Evolutionary conservation across 2,113 vertebrate species (phyloP), one percentile per base, ranked within the genome.

Genomic region (pig (Sus scrofa)): DNA sequence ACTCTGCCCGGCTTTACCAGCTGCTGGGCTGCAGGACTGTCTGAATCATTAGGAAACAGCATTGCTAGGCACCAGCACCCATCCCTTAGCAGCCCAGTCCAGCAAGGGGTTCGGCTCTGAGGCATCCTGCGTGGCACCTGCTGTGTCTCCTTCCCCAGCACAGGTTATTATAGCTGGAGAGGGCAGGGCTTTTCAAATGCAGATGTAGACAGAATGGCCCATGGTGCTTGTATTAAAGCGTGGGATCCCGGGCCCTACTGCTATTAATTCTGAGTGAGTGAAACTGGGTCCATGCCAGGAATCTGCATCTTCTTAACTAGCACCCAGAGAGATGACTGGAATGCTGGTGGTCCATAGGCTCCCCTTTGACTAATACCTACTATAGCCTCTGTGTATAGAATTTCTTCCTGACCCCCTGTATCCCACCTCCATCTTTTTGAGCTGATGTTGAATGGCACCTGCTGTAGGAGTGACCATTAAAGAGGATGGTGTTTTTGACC

Each of bases 71-170:
- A 7, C 50, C 1, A 1, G 30, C 67, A 34, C 50, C 50, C 8
- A 20, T 2, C 39, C 32, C 20, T 39, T 18, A 20, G 44, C 32
- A 68, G 22, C 3, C 62, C 50, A 74, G 34, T 16, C 11, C 62
- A 50, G 39, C 32, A 2, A 73, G 71, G 6, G 11, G 5, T 12
- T 74, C 27, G 58, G 63, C 74, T 39, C 7, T 5, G 34, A 10
- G 8, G 32, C 7, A 2, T n/a, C 34, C 50, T 32, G n/a, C 34
- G 2, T 2, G 24, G 26, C 0, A 1, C 39, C 73, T 20, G 20
- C 11, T 44, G 18, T 32, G 60, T n/a, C 52, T 50, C 52, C 10
- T 3, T 34, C 10, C 7, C 10, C n/a, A 26, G 50, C 27, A 34
- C 50, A 26, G 24, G 11, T 2, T 26, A 26, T 34, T n/a, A n/a